These are phyloP conservation scores for Eumacrocentrus americanus DNA, from an alignment of 2,888 invertebrate species.

Conservation along the genomic window DNA sequence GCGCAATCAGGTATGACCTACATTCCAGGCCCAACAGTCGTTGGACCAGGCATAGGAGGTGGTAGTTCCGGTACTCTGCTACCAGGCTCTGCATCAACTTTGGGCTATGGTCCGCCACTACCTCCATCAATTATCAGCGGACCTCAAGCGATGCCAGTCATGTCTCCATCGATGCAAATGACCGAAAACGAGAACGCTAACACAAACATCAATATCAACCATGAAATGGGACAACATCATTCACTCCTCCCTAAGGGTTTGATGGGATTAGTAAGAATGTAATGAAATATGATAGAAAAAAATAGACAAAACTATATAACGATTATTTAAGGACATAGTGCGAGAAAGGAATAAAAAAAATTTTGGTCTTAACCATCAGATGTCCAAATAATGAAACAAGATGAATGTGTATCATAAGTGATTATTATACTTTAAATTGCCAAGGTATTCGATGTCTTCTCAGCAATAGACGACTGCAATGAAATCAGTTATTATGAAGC, in stretches of 20 bases:
- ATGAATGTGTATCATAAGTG: too few species aligned
- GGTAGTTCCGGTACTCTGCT: background rate
- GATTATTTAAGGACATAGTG: background rate
- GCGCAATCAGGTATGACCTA: background rate
- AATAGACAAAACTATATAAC: background rate
- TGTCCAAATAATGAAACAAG: too few species aligned
- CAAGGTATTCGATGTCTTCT: too few species aligned
- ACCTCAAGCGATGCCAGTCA: background rate
- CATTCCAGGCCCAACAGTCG: background rate
- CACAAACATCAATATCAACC: conserved; percentile 35
- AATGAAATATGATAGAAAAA: background rate
- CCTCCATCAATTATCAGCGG: background rate
- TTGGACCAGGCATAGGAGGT: background rate
- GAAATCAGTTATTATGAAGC: too few species aligned
- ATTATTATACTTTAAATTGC: too few species aligned
- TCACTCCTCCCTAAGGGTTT: conserved; percentile 4
- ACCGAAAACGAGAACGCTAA: conserved; percentile 32
- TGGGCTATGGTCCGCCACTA: background rate
- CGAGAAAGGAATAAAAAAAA: background rate
- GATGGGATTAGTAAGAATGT: conserved; percentile 6
- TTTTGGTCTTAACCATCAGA: too few species aligned
- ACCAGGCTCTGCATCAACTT: conserved; percentile 3
- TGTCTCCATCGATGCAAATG: conserved; percentile 9
- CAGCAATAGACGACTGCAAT: too few species aligned
- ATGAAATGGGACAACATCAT: conserved; percentile 28